Conservation (phyloP, 2,888 invertebrate species). For the Hyposoter dolosus region DNA sequence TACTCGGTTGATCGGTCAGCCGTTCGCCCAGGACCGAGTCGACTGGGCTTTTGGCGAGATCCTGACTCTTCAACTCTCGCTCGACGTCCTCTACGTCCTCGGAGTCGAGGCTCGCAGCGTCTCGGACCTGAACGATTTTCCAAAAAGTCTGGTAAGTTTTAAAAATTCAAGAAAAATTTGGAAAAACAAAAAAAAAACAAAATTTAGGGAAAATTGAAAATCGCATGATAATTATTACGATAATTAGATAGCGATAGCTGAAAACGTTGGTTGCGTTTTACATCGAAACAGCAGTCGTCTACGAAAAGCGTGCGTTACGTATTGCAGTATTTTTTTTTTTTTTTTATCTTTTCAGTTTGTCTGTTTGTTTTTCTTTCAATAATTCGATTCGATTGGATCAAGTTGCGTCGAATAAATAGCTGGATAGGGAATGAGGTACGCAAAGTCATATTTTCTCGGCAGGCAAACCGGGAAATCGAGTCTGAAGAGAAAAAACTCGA, state of each 20-base stretch:
- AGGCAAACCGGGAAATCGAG: not conserved
- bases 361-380: not conserved
- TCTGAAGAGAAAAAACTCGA: not conserved
- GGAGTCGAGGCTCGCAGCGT: conserved; percentile 76
- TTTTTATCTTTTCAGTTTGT: not conserved
- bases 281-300: conserved; percentile 26
- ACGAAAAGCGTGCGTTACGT: conserved; percentile 49
- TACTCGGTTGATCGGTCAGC: conserved; percentile 58
- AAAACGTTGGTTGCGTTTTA: conserved; percentile 5
- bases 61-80: conserved; percentile 72
- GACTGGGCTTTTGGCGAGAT: conserved; percentile 72
- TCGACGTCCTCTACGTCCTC: conserved; percentile 76
- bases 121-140: conserved; percentile 72
- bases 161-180: not conserved
- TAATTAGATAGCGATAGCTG: conserved; percentile 32
- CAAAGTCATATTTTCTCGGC: not conserved
- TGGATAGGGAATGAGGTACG: not conserved
- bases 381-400: not conserved
- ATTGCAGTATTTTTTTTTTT: not conserved
- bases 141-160: not conserved
- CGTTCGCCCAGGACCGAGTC: conserved; percentile 72
- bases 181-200: not conserved
- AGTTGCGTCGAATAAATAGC: conserved; percentile 1
- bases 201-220: not conserved
- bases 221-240: not conserved